Conservation (phyloP, 2,797 vertebrate genomes). For the Gambusia yucatana region DNA sequence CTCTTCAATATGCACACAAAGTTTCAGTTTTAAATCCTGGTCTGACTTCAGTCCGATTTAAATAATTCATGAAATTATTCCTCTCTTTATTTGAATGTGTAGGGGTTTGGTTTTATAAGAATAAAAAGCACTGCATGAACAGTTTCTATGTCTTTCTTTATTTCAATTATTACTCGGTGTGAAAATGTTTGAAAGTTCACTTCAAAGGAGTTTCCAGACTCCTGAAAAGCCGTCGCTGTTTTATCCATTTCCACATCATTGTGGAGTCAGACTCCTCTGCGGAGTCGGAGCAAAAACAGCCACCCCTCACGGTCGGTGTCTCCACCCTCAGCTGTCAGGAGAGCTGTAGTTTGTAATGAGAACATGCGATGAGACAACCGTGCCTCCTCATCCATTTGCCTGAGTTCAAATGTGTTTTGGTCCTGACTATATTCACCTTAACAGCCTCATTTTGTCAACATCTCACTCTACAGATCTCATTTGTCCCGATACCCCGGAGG, state of each 20-base stretch:
- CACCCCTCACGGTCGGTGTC: constrained; percentile 17
- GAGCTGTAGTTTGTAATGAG: constrained; percentile 20
- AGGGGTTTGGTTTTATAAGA: neutral
- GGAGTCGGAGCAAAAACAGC: constrained; percentile 18
- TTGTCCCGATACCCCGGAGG: constrained; percentile 9
- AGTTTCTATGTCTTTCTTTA: neutral
- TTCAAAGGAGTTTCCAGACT: neutral
- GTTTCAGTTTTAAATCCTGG: neutral
- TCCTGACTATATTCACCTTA: constrained; percentile 25
- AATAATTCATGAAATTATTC: neutral
- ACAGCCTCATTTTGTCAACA: constrained; percentile 11
- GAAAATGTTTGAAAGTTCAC: neutral
- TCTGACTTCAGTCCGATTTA: neutral
- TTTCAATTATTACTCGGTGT: neutral
- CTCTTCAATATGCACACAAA: neutral
- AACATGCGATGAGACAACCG: constrained; percentile 37
- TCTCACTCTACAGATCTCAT: constrained; percentile 12
- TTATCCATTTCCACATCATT: neutral
- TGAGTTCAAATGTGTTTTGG: constrained; percentile 12
- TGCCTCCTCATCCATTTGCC: constrained; percentile 22
- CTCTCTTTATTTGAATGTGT: neutral
- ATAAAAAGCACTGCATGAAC: neutral
- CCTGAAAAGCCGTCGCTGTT: neutral
- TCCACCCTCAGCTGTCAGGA: constrained; percentile 26
- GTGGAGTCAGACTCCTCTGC: constrained; percentile 16